Conservation (phyloP, 2,113 vertebrate genomes). For the Pedetes capensis region DNA sequence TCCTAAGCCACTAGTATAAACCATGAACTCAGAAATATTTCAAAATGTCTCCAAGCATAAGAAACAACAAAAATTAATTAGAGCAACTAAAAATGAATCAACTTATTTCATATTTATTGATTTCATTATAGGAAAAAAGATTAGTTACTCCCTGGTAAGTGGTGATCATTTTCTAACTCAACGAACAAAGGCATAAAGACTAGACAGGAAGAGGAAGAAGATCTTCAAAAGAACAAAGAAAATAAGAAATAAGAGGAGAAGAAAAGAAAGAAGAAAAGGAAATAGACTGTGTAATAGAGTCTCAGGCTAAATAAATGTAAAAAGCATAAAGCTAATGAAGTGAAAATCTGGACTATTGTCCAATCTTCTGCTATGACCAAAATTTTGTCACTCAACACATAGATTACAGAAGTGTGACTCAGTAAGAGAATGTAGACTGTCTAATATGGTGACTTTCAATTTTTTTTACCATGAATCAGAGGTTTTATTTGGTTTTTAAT, state of each 20-base stretch:
- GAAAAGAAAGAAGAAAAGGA: neutral
- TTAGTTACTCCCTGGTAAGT: neutral
- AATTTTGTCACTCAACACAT: neutral
- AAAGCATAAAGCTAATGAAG: neutral
- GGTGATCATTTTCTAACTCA: neutral
- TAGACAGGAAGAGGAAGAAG: neutral
- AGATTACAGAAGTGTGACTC: neutral
- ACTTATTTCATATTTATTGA: neutral
- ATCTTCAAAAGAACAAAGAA: neutral
- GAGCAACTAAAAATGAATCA: neutral
- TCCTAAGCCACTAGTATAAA: neutral
- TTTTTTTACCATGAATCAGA: neutral
- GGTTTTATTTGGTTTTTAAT: neutral
- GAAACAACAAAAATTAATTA: slow-evolving; percentile 26
- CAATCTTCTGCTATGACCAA: neutral
- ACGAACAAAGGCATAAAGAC: neutral
- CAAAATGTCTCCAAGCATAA: neutral
- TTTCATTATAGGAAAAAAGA: neutral
- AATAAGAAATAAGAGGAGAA: neutral
- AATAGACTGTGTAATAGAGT: neutral
- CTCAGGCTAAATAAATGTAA: neutral
- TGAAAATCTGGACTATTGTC: neutral
- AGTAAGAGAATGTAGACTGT: neutral
- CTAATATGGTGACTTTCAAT: neutral
- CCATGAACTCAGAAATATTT: neutral